Evolutionary conservation across 2,797 vertebrate species (phyloP).

Genomic region (Pseudochromis fuscus): DNA sequence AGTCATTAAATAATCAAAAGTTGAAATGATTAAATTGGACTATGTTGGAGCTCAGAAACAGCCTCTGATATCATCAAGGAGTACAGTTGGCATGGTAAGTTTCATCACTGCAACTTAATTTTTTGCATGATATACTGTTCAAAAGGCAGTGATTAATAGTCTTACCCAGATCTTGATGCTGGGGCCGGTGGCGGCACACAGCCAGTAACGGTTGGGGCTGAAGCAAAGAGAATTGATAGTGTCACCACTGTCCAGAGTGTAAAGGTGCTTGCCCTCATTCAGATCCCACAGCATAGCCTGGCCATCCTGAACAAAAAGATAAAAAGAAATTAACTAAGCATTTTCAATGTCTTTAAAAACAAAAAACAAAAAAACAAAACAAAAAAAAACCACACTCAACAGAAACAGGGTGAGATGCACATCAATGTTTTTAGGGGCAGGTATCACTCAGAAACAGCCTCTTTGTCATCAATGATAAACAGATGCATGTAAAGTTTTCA

Average conservation of each 20-base stretch:
- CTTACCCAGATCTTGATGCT: constrained; percentile 99
- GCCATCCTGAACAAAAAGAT: constrained; percentile 85
- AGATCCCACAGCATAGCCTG: constrained; percentile 99
- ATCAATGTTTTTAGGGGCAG: constrained; percentile 12
- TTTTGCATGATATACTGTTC: not conserved
- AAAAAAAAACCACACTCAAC: no score
- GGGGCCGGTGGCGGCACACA: constrained; percentile 96
- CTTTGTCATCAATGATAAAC: constrained; percentile 83
- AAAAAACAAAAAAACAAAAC: no score
- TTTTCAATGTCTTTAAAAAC: not conserved
- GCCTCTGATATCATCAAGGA: constrained; percentile 88
- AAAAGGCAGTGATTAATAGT: not conserved
- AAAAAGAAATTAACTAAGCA: not conserved
- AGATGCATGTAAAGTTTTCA: constrained; percentile 69
- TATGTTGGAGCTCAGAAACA: constrained; percentile 85
- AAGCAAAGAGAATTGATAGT: constrained; percentile 97
- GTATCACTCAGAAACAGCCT: constrained; percentile 86
- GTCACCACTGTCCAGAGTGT: constrained; percentile 96
- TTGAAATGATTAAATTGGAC: not conserved
- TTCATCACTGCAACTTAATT: constrained; percentile 76
- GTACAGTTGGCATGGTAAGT: constrained; percentile 81
- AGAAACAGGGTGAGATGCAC: not conserved
- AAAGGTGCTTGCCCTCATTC: constrained; percentile 97
- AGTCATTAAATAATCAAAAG: no score
- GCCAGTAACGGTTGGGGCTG: constrained; percentile 98